Conservation (phyloP, 2,797 vertebrate species). For the Sebastiscus albofasciatus region DNA sequence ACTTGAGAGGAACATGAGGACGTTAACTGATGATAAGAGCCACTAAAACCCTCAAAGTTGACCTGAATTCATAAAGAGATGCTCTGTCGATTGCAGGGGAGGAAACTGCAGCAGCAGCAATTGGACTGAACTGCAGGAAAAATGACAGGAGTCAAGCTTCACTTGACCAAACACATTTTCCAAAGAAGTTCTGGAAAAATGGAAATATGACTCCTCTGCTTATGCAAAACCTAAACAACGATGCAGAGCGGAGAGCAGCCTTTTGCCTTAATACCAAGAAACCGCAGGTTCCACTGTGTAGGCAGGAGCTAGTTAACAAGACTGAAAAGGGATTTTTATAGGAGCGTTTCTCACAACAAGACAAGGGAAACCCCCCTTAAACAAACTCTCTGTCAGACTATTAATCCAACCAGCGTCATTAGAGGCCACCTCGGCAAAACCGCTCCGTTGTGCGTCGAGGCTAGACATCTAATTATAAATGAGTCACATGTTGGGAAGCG, state of each 20-base stretch:
- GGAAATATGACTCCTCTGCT: constrained; percentile 20
- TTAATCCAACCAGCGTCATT: constrained; percentile 52
- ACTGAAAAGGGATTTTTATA: constrained; percentile 52
- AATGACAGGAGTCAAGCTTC: constrained; percentile 47
- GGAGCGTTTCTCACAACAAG: constrained; percentile 60
- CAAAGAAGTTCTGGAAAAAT: constrained; percentile 39
- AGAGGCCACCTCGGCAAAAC: constrained; percentile 52
- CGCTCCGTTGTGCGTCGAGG: constrained; percentile 23
- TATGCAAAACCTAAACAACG: constrained; percentile 25
- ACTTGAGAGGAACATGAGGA: constrained; percentile 32
- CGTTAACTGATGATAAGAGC: background rate
- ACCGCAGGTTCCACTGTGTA: constrained; percentile 44
- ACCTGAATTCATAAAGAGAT: constrained; percentile 37
- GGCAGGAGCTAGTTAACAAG: constrained; percentile 36
- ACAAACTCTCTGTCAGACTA: constrained; percentile 47
- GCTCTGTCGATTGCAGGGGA: constrained; percentile 18
- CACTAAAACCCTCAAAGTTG: constrained; percentile 24
- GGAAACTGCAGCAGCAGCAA: constrained; percentile 15
- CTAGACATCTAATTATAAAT: constrained; percentile 59
- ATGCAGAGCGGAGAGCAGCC: background rate
- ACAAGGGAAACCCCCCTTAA: constrained; percentile 45
- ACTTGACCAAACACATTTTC: constrained; percentile 46
- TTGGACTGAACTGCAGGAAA: constrained; percentile 9
- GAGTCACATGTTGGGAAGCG: constrained; percentile 43
- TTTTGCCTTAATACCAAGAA: constrained; percentile 9